Evolutionary conservation across 1,140 invertebrate genomes (phyloP), one percentile per base, ranked within the genome.

Genomic region (Yoshiicerus persimilis): DNA sequence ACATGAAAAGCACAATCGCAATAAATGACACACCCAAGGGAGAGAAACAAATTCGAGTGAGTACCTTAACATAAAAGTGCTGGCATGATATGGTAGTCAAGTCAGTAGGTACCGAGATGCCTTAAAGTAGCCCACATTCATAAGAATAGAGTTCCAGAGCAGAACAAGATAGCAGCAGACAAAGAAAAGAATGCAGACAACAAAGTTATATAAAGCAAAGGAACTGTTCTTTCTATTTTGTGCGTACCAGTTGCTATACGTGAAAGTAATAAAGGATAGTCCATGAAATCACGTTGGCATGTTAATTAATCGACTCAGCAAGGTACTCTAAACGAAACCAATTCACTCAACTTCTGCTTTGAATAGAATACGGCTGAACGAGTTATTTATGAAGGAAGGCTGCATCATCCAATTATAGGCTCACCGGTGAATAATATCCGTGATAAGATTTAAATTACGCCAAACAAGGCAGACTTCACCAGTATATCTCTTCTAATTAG

Each of bases 261-360:
- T 70, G 70, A 39, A 38, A 77, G 86, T 23, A 16, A 75, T 16
- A 47, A 75, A 25, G 39, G 66, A 47, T 36, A 75, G 64, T 47
- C 11, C 70, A 47, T 87, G 70, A 80, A 87, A 87, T 87, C 86
- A 80, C 77, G 70, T 77, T 87, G 86, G 86, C 86, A 87, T 75
- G 86, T 87, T 87, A 87, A 87, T 87, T 87, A 87, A 87, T 87
- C 86, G 64, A 80, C 86, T 87, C 86, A 75, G 62, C 86, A 66
- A 86, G 85, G 56, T 34, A 84, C 83, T 84, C 47, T 32, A 47
- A 34, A 34, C 75, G 64, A 70, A 30, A 27, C 13, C 70, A 77
- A 20, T 77, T 32, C 13, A 80, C 30, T 8, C 16, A 80, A 80
- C 16, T 80, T 38, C 23, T 84, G 39, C 23, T 30, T 47, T 84